Base-by-base conservation (phyloP, 2,797 vertebrate species). In the Notolepis coatsorum region DNA sequence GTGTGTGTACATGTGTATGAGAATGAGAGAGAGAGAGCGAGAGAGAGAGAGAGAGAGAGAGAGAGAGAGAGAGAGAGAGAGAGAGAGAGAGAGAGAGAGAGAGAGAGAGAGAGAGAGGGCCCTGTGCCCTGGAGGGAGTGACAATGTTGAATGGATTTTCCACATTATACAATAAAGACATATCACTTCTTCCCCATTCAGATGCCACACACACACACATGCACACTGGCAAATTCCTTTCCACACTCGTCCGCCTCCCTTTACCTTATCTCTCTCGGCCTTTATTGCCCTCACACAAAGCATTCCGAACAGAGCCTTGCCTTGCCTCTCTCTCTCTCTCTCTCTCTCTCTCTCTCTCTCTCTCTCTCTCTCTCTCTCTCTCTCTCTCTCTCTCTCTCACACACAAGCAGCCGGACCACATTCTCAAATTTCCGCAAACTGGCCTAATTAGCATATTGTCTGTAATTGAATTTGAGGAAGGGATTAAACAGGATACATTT, bases 121-220 rank as follows among this genome's bases (percentile, higher is more conserved):
- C n/a, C n/a, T n/a, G n/a, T n/a, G n/a, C n/a, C n/a, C n/a, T n/a
- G n/a, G 37, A 6, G 37, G 37, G 13, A 39, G 37, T 5, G 35
- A 80, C 63, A 24, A 49, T 3, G 6, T 58, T 68, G 80, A 80
- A 86, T 77, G 77, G 68, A 82, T 87, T 89, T 81, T 73, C 61
- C 81, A 74, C 80, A 84, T 79, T 73, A 68, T 81, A 67, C 89
- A 88, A 90, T 89, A 79, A 89, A 92, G 84, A 89, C 78, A 49
- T 87, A 88, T 84, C 83, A 79, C 65, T 71, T 86, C 71, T 80
- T 85, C 71, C 70, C 70, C 58, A 68, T 84, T 84, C 71, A 79
- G 43, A 18, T 47, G 72, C 48, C 85, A 73, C 75, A 79, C 28
- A 3, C 28, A 18, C 17, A 9, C 17, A 49, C 46, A 49, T 5